Evolutionary conservation across 2,888 invertebrate genomes (phyloP).

Genomic region (Archips crataeganus): DNA sequence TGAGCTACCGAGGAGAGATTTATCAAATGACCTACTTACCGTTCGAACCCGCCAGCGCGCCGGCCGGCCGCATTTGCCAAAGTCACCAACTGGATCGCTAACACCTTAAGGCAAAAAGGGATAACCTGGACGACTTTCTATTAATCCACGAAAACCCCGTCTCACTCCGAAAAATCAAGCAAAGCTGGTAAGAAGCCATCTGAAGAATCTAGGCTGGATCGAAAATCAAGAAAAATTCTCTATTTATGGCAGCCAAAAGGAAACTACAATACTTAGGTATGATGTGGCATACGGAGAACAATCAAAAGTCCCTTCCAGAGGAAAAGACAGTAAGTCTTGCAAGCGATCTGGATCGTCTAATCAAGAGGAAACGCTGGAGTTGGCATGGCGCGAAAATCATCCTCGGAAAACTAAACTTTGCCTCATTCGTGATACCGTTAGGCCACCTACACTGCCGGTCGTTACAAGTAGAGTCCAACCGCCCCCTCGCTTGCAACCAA

Average conservation of each 20-base stretch:
- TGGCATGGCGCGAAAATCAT: constrained; percentile 34
- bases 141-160: constrained; percentile 16
- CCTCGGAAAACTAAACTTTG: constrained; percentile 39
- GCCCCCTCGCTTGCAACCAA: not conserved
- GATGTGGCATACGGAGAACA: constrained; percentile 14
- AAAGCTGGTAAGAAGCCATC: constrained; percentile 13
- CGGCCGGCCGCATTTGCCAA: constrained; percentile 20
- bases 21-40: constrained; percentile 27
- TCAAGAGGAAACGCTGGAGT: constrained; percentile 45
- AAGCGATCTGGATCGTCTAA: constrained; percentile 39
- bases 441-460: constrained; percentile 23
- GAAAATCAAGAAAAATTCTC: not conserved
- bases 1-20: constrained; percentile 1
- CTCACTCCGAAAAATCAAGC: constrained; percentile 38
- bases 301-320: constrained; percentile 1
- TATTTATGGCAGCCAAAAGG: not conserved
- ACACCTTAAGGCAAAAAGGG: not conserved
- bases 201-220: not conserved
- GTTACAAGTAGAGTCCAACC: constrained; percentile 18
- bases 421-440: constrained; percentile 26
- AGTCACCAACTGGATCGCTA: constrained; percentile 24
- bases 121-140: constrained; percentile 19
- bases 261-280: constrained; percentile 7
- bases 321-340: constrained; percentile 36
- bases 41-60: constrained; percentile 23